Evolutionary conservation across 2,888 invertebrate species (phyloP).

Genomic region (Hirtodrosophila histrioides): DNA sequence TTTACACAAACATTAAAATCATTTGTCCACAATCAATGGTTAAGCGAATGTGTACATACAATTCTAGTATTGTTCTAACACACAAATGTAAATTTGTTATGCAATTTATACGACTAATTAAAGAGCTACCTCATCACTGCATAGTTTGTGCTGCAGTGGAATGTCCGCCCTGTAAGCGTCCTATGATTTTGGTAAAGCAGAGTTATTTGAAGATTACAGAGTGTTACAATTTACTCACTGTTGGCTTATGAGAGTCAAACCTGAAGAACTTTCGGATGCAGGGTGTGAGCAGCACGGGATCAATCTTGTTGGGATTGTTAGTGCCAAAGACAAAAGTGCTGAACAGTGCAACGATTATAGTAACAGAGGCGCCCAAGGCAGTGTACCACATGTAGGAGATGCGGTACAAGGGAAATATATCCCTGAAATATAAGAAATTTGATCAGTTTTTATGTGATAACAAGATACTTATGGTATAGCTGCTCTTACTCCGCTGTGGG

Average conservation of each 20-base stretch:
- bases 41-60: no score
- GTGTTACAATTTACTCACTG: slow-evolving; percentile 21
- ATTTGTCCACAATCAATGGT: background rate
- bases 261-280: slow-evolving; percentile 76
- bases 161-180: slow-evolving; percentile 67
- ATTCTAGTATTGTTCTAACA: no score
- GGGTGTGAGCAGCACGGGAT: slow-evolving; percentile 88
- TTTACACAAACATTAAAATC: background rate
- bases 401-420: slow-evolving; percentile 86
- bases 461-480: background rate
- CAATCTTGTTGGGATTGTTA: slow-evolving; percentile 86
- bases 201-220: background rate
- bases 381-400: slow-evolving; percentile 94
- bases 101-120: slow-evolving; percentile 33
- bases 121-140: slow-evolving; percentile 75
- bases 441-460: background rate
- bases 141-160: slow-evolving; percentile 65
- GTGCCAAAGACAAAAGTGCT: slow-evolving; percentile 83
- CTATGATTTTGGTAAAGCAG: slow-evolving; percentile 41
- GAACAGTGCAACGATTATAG: slow-evolving; percentile 85
- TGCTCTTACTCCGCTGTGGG: slow-evolving; percentile 68
- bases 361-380: slow-evolving; percentile 86
- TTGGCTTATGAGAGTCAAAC: slow-evolving; percentile 21
- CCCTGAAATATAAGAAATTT: slow-evolving; percentile 57
- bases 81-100: background rate